Conservation (phyloP, 2,113 vertebrate species). For the Syngnathus floridae region DNA sequence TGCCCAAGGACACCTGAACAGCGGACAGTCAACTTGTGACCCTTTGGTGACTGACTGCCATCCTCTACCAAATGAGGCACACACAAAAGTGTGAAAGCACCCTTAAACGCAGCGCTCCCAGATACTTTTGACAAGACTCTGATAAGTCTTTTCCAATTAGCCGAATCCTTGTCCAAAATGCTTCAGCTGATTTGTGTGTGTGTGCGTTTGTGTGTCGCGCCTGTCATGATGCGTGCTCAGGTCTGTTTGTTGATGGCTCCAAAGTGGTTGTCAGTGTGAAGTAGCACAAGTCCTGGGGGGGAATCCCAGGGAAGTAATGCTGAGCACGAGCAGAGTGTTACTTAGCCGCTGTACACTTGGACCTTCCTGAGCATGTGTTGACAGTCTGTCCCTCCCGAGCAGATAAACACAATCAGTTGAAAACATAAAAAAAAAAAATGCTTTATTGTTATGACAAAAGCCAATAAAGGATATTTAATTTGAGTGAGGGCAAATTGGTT, state of each 20-base stretch:
- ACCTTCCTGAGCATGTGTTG: conserved; percentile 24
- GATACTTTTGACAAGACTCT: background rate
- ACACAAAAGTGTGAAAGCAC: background rate
- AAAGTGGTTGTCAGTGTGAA: conserved; percentile 67
- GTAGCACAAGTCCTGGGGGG: conserved; percentile 61
- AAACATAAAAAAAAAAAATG: conserved; percentile 8
- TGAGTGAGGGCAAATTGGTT: background rate
- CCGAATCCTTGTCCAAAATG: background rate
- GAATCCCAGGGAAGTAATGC: conserved; percentile 46
- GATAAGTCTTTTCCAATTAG: conserved; percentile 6
- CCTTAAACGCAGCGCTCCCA: background rate
- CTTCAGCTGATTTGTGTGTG: background rate
- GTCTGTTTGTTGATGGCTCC: conserved; percentile 57
- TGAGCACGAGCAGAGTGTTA: conserved; percentile 46
- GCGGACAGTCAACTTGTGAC: too few species aligned
- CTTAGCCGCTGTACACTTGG: conserved; percentile 37
- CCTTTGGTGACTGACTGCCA: too few species aligned
- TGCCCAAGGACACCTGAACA: too few species aligned
- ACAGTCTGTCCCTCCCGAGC: conserved; percentile 2
- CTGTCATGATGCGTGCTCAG: conserved; percentile 55
- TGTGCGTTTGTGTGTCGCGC: conserved; percentile 22
- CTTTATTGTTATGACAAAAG: background rate
- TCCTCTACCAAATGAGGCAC: too few species aligned
- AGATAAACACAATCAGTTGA: background rate
- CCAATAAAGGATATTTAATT: background rate